Conservation (phyloP, 2,113 vertebrate species). For the Nanger granti region DNA sequence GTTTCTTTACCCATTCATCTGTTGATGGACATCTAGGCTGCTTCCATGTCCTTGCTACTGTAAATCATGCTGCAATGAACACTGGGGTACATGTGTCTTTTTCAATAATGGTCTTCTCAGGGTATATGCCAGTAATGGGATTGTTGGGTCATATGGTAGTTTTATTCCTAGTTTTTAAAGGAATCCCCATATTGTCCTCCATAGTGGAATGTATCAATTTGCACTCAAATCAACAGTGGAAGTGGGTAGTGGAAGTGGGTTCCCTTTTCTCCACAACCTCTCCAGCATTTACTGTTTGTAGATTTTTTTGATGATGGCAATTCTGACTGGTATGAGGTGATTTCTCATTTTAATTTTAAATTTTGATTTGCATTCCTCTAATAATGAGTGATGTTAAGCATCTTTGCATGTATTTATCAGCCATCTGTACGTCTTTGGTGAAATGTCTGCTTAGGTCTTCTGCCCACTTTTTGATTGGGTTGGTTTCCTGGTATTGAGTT, state of each 20-base stretch:
- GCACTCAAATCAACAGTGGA: not conserved
- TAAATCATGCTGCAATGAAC: not conserved
- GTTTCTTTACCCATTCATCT: not conserved
- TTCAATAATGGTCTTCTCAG: not conserved
- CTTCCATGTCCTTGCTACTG: not conserved
- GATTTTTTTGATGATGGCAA: not conserved
- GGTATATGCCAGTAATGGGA: not conserved
- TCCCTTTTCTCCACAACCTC: not conserved
- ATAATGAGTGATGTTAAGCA: not conserved
- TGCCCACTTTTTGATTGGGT: not conserved
- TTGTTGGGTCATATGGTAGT: not conserved
- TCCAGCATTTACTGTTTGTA: not conserved
- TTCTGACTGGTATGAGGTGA: not conserved
- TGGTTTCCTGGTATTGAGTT: not conserved
- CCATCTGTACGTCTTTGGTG: not conserved
- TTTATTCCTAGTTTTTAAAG: not conserved
- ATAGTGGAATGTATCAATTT: not conserved
- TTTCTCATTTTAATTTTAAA: not conserved
- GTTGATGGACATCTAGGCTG: not conserved
- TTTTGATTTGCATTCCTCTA: not conserved
- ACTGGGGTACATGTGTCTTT: not conserved
- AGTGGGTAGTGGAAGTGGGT: not conserved
- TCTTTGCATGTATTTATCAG: not conserved
- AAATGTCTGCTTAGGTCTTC: not conserved
- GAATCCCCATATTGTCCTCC: not conserved